Evolutionary conservation across 2,113 vertebrate genomes (phyloP), one percentile per base, ranked within the genome.

Genomic region (Limnothrissa miodon): DNA sequence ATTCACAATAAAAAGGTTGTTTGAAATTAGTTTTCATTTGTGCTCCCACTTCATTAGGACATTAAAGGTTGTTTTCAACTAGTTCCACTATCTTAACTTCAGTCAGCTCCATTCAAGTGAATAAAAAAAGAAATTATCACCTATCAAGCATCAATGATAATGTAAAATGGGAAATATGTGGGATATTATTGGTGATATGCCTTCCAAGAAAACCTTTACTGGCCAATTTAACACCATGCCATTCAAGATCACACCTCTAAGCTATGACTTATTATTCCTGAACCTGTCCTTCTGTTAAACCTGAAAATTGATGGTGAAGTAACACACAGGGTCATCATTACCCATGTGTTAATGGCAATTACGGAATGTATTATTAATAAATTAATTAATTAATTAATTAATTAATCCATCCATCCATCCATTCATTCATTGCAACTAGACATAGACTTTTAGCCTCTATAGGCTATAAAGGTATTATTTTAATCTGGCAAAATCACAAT

Each of bases 51-150:
- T 93, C 90, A 90, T 86, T 87, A 86, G 86, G 91, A 93, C 90
- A 89, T 88, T 90, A 90, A 90, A 89, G 85, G 78, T 87, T 74
- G 93, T 93, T 94, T 95, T 90, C 89, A 92, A 90, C 51, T 21
- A 56, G 96, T 93, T 96, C 91, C 93, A 94, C 96, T 96, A 97
- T 95, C 93, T 95, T 87, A 96, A 92, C 94, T 94, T 96, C 91
- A 95, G 92, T 93, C 93, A 93, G 92, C 87, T 91, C 93, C 92
- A 94, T 87, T 93, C 93, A 94, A 94, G 92, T 96, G 95, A 92
- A 89, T 96, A 96, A 96, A 95, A 96, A 96, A 96, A 92, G 93
- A 95, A 97, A 96, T 96, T 96, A 96, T 92, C 95, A 94, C 94
- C 94, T 96, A 95, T 95, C 94, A 96, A 94, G 94, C 95, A 94